These are phyloP conservation scores for Hyperoplus lanceolatus DNA, from an alignment of 2,797 vertebrate species.

Conservation along the genomic window DNA sequence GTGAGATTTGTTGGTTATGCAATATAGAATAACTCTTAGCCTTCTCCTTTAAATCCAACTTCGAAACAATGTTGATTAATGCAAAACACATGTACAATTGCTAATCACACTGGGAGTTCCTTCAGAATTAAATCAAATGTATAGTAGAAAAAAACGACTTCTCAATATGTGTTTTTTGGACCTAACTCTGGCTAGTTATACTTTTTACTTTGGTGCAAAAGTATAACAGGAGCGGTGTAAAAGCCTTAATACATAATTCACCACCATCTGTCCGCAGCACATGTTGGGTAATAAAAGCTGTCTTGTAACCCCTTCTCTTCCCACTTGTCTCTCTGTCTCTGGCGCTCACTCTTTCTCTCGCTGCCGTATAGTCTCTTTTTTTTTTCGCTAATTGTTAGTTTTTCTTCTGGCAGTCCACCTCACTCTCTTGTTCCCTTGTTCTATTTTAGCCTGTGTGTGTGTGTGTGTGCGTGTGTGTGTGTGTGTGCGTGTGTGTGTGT, in stretches of 20 bases:
- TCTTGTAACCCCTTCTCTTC: constrained; percentile 67
- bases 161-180: constrained; percentile 50
- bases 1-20: too few relatives aligned
- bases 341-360: constrained; percentile 5
- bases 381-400: constrained; percentile 8
- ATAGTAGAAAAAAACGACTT: too few relatives aligned
- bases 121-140: too few relatives aligned
- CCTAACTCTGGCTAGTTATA: constrained; percentile 49
- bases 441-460: constrained; percentile 17
- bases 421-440: constrained; percentile 23
- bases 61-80: too few relatives aligned
- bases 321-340: constrained; percentile 47
- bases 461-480: background rate
- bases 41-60: too few relatives aligned
- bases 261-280: constrained; percentile 81
- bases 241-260: constrained; percentile 81
- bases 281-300: constrained; percentile 80
- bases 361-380: background rate
- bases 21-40: too few relatives aligned
- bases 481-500: too few relatives aligned
- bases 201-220: constrained; percentile 71
- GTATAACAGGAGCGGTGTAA: constrained; percentile 65
- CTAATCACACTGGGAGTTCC: too few relatives aligned
- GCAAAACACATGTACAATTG: too few relatives aligned
- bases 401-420: background rate